Evolutionary conservation across 1,140 invertebrate species (phyloP).

Genomic region (Drosophila saltans): DNA sequence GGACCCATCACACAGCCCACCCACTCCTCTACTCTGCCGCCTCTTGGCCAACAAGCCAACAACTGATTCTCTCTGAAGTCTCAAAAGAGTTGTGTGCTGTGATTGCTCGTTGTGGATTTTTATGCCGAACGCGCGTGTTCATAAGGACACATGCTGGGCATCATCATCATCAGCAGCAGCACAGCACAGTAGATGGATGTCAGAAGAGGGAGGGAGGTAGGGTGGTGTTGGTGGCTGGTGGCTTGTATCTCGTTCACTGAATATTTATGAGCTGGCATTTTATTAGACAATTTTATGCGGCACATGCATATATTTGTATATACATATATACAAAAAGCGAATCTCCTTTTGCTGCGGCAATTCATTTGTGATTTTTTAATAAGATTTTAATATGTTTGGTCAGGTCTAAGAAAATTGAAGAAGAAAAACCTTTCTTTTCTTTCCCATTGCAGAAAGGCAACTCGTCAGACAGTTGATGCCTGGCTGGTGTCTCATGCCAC

Average conservation of each 20-base stretch:
- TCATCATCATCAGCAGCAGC: neutral
- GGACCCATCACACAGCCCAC: neutral
- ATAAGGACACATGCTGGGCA: constrained; percentile 53
- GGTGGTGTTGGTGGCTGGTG: neutral
- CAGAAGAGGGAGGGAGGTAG: neutral
- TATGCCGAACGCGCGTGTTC: constrained; percentile 66
- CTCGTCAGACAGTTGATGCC: constrained; percentile 94
- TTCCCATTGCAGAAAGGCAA: constrained; percentile 90
- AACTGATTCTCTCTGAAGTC: neutral
- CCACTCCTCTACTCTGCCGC: neutral
- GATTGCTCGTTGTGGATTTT: constrained; percentile 58
- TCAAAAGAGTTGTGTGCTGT: constrained; percentile 54
- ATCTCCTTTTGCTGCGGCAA: constrained; percentile 24
- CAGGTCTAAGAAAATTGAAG: neutral
- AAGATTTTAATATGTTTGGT: constrained; percentile 58
- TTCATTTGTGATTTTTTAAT: constrained; percentile 64
- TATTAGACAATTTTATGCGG: constrained; percentile 70
- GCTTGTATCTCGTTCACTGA: constrained; percentile 49
- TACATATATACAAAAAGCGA: neutral
- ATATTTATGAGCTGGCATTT: constrained; percentile 77
- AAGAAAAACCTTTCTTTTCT: too few species aligned
- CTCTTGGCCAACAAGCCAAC: neutral
- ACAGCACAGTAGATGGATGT: neutral
- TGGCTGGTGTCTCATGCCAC: constrained; percentile 95
- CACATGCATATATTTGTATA: constrained; percentile 37